Percentiles rank a stretch among this genome's conserved stretches.
Evolutionary conservation across 1,140 invertebrate genomes (phyloP).

Genomic region (Sinonovacula constricta): DNA sequence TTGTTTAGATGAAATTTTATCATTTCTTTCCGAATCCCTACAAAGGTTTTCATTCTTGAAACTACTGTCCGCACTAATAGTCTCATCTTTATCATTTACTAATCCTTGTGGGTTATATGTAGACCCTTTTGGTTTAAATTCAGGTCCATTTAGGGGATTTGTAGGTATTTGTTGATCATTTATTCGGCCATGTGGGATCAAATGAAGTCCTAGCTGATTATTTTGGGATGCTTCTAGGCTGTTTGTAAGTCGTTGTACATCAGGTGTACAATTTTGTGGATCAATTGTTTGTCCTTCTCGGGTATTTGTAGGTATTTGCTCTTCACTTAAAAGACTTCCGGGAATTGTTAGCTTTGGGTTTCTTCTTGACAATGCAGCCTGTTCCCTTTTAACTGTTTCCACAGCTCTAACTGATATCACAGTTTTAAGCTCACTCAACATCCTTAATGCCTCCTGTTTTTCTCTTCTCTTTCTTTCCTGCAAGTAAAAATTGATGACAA

Average conservation of each 20-base stretch:
- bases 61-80: too few relatives aligned
- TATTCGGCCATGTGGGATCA: background rate
- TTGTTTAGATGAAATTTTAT: too few relatives aligned
- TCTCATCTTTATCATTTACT: too few relatives aligned
- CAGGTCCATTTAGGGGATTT: too few relatives aligned
- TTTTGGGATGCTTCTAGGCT: background rate
- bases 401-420: slow-evolving; percentile 51
- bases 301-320: background rate
- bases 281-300: background rate
- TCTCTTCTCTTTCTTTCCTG: slow-evolving; percentile 46
- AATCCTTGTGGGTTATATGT: too few relatives aligned
- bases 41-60: too few relatives aligned
- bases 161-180: too few relatives aligned
- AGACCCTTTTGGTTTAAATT: too few relatives aligned
- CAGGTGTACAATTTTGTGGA: background rate
- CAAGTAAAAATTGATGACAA: too few relatives aligned
- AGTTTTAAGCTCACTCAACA: slow-evolving; percentile 44
- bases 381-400: slow-evolving; percentile 34
- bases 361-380: slow-evolving; percentile 27
- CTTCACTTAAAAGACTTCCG: background rate
- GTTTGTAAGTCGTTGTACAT: background rate
- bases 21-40: too few relatives aligned
- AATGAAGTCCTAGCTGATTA: background rate
- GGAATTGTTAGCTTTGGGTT: background rate
- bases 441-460: slow-evolving; percentile 41